Conservation (phyloP, 2,113 vertebrate genomes). For the Archilochus colubris region DNA sequence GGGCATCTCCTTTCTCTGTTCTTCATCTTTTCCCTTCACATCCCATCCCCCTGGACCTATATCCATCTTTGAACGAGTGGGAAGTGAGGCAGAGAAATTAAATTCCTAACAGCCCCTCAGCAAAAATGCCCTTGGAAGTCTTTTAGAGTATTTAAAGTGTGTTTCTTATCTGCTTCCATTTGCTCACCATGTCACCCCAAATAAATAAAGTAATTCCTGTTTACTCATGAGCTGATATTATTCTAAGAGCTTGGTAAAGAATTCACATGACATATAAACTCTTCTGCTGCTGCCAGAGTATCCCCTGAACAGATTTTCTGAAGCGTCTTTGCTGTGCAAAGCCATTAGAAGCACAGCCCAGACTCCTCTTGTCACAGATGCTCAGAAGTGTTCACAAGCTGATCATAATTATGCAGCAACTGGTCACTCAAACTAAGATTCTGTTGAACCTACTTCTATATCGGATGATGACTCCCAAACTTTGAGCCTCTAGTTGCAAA, state of each 20-base stretch:
- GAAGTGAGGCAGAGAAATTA: neutral
- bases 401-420: neutral
- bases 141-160: neutral
- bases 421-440: neutral
- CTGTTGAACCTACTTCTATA: neutral
- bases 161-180: neutral
- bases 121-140: neutral
- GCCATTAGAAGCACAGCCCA: neutral
- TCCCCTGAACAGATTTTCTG: constrained; percentile 29
- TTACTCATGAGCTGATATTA: neutral
- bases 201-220: neutral
- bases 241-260: constrained; percentile 14
- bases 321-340: neutral
- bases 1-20: neutral
- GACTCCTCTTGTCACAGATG: neutral
- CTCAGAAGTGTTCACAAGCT: neutral
- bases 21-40: neutral
- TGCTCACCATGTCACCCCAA: neutral
- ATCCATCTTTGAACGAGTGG: neutral
- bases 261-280: constrained; percentile 10
- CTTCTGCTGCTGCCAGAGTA: neutral
- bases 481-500: too few species aligned
- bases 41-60: neutral
- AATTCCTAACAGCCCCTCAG: neutral
- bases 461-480: neutral